phyloP scores from a whole-genome alignment of 37 sponge, comb jelly and placozoan genomes.

The Theonella swinhoei region DNA sequence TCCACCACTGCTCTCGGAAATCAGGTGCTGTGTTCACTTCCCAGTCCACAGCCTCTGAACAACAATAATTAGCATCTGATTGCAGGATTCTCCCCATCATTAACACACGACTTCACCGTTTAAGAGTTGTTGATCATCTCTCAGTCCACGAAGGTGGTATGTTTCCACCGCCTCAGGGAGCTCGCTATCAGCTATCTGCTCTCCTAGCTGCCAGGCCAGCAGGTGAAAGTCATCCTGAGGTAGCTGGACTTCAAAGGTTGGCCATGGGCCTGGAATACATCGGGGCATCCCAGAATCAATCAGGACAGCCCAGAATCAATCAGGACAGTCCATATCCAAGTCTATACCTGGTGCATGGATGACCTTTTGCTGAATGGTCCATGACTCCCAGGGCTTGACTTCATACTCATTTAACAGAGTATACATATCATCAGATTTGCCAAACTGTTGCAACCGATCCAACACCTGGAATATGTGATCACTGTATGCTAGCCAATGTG shows the following conservation, averaged over 20 bases:
- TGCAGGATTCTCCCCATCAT: background rate
- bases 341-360: constrained; percentile 90
- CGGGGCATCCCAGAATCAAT: no score
- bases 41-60: constrained; percentile 78
- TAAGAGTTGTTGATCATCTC: constrained; percentile 53
- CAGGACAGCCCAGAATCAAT: no score
- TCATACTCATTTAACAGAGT: constrained; percentile 63
- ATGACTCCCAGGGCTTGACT: constrained; percentile 80
- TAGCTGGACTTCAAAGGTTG: constrained; percentile 89
- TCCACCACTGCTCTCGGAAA: constrained; percentile 64
- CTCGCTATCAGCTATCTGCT: constrained; percentile 19
- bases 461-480: constrained; percentile 54
- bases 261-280: constrained; percentile 90
- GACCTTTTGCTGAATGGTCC: constrained; percentile 77
- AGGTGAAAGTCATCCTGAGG: constrained; percentile 93
- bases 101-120: background rate
- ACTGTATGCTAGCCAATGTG: no score
- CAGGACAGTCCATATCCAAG: no score
- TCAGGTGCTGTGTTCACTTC: constrained; percentile 61
- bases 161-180: constrained; percentile 6
- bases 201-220: constrained; percentile 84
- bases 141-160: constrained; percentile 71
- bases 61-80: background rate
- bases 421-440: constrained; percentile 73
- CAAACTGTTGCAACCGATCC: constrained; percentile 62